Conservation (phyloP, 2,888 invertebrate species). For the Dryococelus australis region DNA sequence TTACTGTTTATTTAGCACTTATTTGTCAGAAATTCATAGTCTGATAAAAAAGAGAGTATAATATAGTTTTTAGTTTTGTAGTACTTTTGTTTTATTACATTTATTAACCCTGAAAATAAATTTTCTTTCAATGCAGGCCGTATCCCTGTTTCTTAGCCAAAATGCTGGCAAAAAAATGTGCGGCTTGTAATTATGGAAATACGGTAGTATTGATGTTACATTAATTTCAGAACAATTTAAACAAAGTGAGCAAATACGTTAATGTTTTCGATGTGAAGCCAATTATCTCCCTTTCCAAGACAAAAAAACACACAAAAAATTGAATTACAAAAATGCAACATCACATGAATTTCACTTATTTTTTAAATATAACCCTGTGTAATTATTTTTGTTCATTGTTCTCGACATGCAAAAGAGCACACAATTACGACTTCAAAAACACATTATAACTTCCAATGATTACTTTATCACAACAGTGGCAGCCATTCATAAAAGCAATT, state of each 20-base stretch:
- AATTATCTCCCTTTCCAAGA: not conserved
- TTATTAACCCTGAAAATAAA: no score
- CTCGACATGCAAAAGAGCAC: not conserved
- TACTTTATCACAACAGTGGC: not conserved
- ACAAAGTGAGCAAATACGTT: not conserved
- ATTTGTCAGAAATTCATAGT: no score
- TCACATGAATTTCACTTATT: not conserved
- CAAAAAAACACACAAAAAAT: not conserved
- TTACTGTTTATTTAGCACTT: no score
- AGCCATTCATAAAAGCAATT: not conserved
- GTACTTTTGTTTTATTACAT: no score
- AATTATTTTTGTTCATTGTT: not conserved
- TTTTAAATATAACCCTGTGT: not conserved
- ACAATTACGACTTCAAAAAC: not conserved
- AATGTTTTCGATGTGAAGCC: not conserved
- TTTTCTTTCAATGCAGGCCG: no score
- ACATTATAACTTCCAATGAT: not conserved
- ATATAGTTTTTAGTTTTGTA: no score
- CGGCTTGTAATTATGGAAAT: no score
- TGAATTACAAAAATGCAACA: not conserved
- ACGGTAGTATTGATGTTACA: not conserved
- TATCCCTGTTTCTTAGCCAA: no score
- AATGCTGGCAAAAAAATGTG: no score
- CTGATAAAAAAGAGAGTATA: no score
- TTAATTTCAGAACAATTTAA: not conserved